Conservation (phyloP, 2,888 invertebrate species). For the Cataglyphis rosenhaueri region DNA sequence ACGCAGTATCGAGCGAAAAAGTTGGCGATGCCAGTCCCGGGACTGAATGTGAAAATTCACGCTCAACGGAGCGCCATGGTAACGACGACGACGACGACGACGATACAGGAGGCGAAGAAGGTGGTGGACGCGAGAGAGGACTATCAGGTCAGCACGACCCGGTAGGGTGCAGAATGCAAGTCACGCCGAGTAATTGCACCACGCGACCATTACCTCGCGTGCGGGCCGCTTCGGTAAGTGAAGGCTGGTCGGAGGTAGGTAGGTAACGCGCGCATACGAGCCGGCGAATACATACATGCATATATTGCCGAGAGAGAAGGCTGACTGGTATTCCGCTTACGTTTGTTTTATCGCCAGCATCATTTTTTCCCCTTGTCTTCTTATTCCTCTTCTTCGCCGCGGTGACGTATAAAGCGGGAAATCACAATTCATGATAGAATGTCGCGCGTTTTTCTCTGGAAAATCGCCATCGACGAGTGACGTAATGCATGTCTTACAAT, state of each 20-base stretch:
- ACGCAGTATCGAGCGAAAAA: conserved; percentile 63
- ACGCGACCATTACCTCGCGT: conserved; percentile 77
- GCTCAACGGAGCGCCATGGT: conserved; percentile 50
- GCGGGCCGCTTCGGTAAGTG: conserved; percentile 69
- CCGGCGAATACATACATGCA: conserved; percentile 7
- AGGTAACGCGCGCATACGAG: conserved; percentile 32
- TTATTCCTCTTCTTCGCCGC: not conserved
- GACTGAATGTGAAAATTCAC: conserved; percentile 67
- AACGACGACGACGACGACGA: conserved; percentile 44
- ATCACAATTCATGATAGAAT: conserved; percentile 9
- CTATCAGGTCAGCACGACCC: conserved; percentile 68
- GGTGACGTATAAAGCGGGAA: conserved; percentile 20
- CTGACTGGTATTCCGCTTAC: conserved; percentile 46
- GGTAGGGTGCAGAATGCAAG: conserved; percentile 82
- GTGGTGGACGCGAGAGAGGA: conserved; percentile 49
- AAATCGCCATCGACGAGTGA: conserved; percentile 3
- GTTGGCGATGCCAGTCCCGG: conserved; percentile 37
- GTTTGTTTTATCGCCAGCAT: conserved; percentile 45
- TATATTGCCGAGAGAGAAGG: conserved; percentile 38
- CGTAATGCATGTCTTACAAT: not conserved
- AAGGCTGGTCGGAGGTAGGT: conserved; percentile 69
- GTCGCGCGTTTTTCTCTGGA: conserved; percentile 13
- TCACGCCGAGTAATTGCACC: conserved; percentile 84
- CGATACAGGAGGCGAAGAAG: conserved; percentile 6
- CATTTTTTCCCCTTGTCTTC: not conserved